Evolutionary conservation across 2,113 vertebrate species (phyloP).

Genomic region (Dascyllus trimaculatus): DNA sequence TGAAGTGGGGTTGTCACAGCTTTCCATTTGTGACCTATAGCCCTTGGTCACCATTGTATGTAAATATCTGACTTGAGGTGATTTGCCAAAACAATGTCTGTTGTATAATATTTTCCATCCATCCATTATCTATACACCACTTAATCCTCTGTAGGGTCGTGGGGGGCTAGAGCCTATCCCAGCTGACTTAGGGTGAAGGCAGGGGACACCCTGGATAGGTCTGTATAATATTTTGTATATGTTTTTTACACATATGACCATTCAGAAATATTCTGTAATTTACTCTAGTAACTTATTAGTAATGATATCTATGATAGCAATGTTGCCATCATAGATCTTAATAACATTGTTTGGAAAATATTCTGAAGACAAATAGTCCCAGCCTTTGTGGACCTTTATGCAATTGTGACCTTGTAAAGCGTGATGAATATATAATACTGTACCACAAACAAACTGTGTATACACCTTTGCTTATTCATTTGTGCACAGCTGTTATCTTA

Average conservation of each 20-base stretch:
- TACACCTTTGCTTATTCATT: constrained; percentile 37
- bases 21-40: neutral
- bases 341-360: neutral
- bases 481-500: constrained; percentile 65
- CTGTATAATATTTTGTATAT: too few species aligned
- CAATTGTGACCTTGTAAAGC: constrained; percentile 21
- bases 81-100: neutral
- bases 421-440: constrained; percentile 48
- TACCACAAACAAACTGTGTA: constrained; percentile 34
- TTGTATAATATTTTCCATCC: too few species aligned
- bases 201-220: too few species aligned
- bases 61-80: neutral
- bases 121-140: too few species aligned
- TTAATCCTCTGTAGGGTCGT: too few species aligned
- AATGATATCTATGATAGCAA: too few species aligned
- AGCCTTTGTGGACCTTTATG: constrained; percentile 3
- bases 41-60: neutral
- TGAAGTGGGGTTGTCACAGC: neutral
- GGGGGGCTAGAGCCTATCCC: too few species aligned
- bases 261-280: too few species aligned
- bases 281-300: too few species aligned
- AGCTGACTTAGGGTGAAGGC: too few species aligned
- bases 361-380: neutral
- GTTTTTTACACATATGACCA: too few species aligned
- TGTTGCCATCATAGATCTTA: neutral